Evolutionary conservation across 2,797 vertebrate genomes (phyloP), one percentile per base, ranked within the genome.

Genomic region (Pipistrellus kuhlii): DNA sequence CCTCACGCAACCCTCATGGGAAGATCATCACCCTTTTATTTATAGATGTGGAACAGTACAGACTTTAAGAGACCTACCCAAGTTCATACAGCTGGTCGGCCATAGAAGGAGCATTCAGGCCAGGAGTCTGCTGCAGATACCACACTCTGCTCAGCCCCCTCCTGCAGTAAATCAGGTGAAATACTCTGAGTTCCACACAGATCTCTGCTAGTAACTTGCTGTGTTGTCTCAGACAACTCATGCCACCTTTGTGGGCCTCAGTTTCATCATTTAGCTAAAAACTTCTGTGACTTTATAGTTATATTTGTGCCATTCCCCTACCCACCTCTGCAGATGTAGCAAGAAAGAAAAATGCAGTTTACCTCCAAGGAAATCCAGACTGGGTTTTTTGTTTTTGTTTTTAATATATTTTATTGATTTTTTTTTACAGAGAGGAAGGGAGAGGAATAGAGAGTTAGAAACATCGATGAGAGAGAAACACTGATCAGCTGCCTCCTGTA

Each of bases 191-290:
- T 41, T 91, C 21, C 3, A 30, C 11, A 62, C 38, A 55, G 64
- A 85, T 30, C 35, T 91, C 85, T 78, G 44, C 32, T 57, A 51
- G 27, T 59, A 38, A 81, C 35, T 55, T 66, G 27, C 18, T 62
- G 17, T 48, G 72, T 81, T 53, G 23, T 30, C 78, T 94, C 76
- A 77, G 76, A 32, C 8, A 44, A 51, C 68, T 69, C 69, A 44
- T 0, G 0, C n/a, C 62, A 38, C 68, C 32, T 35, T 7, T 27
- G 66, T 59, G 71, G 76, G 44, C 41, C 68, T 94, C 53, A 76
- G 25, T 64, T 48, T 89, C 21, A 93, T 62, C 27, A 69, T 89
- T 86, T 86, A 64, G 30, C 55, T 66, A 86, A 92, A 85, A 72
- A 27, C 11, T 73, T 59, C 35, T 77, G 0, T 10, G 55, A 59